A percentile compares a stretch with the other conserved stretches of the same genome.
Conservation (phyloP, 2,797 vertebrate genomes). For the Eulemur albifrons region DNA sequence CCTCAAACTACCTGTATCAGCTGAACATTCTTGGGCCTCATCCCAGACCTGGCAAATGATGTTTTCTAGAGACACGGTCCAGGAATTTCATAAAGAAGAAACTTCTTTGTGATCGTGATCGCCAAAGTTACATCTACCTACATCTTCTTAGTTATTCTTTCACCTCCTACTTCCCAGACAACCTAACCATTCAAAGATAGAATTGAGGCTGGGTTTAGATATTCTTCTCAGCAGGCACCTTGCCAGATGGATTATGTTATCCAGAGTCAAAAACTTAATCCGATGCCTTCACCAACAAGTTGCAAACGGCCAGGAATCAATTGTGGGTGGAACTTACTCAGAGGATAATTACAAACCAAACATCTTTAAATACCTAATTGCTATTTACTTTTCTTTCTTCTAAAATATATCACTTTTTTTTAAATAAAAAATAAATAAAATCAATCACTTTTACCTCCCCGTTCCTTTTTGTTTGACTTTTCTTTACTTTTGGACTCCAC, state of each 20-base stretch:
- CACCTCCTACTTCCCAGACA: not conserved
- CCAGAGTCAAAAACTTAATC: not conserved
- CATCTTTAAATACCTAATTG: not conserved
- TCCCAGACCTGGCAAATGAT: not conserved
- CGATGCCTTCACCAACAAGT: not conserved
- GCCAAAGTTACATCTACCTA: not conserved
- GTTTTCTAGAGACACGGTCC: not conserved
- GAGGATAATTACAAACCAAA: not conserved
- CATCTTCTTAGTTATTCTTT: not conserved
- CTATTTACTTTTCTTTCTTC: slow-evolving; percentile 29
- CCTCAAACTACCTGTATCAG: not conserved
- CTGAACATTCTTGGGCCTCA: not conserved
- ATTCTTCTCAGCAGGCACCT: not conserved
- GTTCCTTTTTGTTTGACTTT: not conserved
- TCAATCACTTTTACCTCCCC: not conserved
- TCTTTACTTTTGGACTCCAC: not conserved
- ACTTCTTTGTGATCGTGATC: not conserved
- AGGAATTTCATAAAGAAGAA: not conserved
- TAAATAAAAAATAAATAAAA: not conserved
- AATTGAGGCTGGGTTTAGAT: not conserved
- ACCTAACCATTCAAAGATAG: not conserved
- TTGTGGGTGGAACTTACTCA: not conserved
- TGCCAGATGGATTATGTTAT: not conserved
- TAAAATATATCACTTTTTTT: not conserved
- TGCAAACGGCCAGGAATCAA: not conserved